phyloP scores from a whole-genome alignment of 2,797 vertebrate species.

The Centropyge bicolor region DNA sequence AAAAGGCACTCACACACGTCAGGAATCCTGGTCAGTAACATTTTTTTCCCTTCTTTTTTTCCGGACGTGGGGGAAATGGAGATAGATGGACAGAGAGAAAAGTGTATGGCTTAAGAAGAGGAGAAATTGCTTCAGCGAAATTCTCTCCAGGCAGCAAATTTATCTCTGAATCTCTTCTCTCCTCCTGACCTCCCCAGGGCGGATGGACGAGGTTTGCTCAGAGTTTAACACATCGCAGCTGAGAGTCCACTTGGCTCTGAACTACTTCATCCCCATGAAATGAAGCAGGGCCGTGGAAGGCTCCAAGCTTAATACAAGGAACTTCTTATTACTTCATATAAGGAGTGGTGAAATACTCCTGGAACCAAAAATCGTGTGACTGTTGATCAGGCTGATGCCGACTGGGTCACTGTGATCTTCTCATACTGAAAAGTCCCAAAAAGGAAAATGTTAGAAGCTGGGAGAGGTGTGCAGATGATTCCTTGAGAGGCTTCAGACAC shows the following conservation, averaged over 20 bases:
- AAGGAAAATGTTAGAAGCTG: slow-evolving; percentile 59
- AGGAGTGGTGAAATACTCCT: slow-evolving; percentile 34
- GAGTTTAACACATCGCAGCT: slow-evolving; percentile 60
- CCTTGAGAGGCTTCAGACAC: slow-evolving; percentile 44
- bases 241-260: slow-evolving; percentile 55
- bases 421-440: slow-evolving; percentile 60
- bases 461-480: slow-evolving; percentile 33
- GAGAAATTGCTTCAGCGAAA: slow-evolving; percentile 28
- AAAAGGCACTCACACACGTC: slow-evolving; percentile 49
- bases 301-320: slow-evolving; percentile 63
- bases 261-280: slow-evolving; percentile 46
- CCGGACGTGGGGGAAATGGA: slow-evolving; percentile 40
- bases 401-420: slow-evolving; percentile 65
- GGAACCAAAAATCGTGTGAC: slow-evolving; percentile 32
- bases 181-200: slow-evolving; percentile 40
- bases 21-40: slow-evolving; percentile 47
- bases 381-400: slow-evolving; percentile 49
- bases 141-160: slow-evolving; percentile 35
- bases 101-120: slow-evolving; percentile 6
- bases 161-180: slow-evolving; percentile 49
- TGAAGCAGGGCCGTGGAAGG: slow-evolving; percentile 59
- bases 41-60: not conserved
- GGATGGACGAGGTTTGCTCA: slow-evolving; percentile 49
- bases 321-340: not conserved
- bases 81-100: slow-evolving; percentile 30